Evolutionary conservation across 1,140 invertebrate genomes (phyloP).

Genomic region (Aphelinus atriplicis): DNA sequence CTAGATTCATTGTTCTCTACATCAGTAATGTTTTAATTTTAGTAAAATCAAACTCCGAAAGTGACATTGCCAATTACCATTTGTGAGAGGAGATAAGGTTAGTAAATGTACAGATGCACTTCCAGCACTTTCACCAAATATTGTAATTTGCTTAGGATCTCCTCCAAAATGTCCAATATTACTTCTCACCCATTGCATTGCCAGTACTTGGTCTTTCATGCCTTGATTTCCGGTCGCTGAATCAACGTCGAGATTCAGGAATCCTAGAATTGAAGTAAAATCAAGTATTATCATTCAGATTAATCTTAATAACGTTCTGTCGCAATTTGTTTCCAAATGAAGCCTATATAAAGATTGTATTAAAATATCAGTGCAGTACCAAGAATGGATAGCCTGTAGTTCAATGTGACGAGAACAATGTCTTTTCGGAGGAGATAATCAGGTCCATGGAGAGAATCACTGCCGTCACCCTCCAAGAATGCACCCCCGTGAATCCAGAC

Average conservation of each 20-base stretch:
- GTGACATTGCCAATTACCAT: not conserved
- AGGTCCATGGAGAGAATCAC: constrained; percentile 51
- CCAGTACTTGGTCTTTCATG: constrained; percentile 52
- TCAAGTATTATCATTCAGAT: no score
- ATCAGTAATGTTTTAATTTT: not conserved
- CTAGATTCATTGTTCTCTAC: not conserved
- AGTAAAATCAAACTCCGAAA: not conserved
- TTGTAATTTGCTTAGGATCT: constrained; percentile 62
- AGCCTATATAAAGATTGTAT: no score
- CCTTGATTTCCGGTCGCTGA: constrained; percentile 50
- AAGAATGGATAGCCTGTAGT: constrained; percentile 72
- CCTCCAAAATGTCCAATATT: constrained; percentile 66
- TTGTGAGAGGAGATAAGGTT: not conserved
- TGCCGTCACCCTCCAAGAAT: constrained; percentile 60
- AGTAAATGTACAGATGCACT: constrained; percentile 40
- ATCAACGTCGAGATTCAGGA: constrained; percentile 45
- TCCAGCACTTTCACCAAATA: constrained; percentile 62
- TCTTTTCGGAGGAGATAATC: constrained; percentile 64
- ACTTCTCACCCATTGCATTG: constrained; percentile 65
- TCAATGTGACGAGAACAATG: constrained; percentile 72
- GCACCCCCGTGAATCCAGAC: constrained; percentile 67
- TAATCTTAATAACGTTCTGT: no score
- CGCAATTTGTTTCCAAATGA: no score
- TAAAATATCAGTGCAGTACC: constrained; percentile 53
- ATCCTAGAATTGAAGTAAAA: constrained; percentile 41